phyloP scores from a whole-genome alignment of 2,797 vertebrate species.

The Hozukius guyotensis region DNA sequence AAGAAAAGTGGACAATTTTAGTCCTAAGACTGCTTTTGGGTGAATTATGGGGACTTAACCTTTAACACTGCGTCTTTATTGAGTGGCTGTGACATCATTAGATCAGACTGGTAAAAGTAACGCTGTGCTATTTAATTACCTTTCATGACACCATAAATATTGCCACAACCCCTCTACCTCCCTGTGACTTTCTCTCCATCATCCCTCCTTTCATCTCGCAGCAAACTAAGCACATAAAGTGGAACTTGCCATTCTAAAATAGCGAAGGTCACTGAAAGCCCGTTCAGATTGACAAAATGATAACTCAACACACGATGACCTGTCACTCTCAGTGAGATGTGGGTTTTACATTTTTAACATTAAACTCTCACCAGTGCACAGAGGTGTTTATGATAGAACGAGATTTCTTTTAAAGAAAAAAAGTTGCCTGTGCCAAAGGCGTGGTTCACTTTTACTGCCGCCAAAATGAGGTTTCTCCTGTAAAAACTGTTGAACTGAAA shows the following conservation, averaged over 20 bases:
- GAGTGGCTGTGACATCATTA: slow-evolving; percentile 46
- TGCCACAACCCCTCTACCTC: not conserved
- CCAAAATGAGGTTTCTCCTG: not conserved
- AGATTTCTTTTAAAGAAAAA: not conserved
- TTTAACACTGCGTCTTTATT: slow-evolving; percentile 47
- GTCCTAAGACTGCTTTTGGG: not conserved
- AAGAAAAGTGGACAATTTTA: not conserved
- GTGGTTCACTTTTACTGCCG: not conserved
- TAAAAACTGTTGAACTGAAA: not conserved
- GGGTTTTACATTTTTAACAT: slow-evolving; percentile 33
- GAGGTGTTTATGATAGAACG: not conserved
- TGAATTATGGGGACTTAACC: slow-evolving; percentile 36
- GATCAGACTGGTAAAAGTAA: slow-evolving; percentile 45
- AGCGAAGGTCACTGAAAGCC: slow-evolving; percentile 50
- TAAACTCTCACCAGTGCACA: not conserved
- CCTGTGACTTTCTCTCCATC: not conserved
- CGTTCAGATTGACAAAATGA: slow-evolving; percentile 31
- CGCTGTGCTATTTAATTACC: slow-evolving; percentile 45
- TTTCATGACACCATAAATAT: slow-evolving; percentile 62
- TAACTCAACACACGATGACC: slow-evolving; percentile 26
- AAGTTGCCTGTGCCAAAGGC: not conserved
- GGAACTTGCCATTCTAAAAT: slow-evolving; percentile 21
- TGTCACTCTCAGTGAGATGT: slow-evolving; percentile 20
- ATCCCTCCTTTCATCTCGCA: slow-evolving; percentile 24
- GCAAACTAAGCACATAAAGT: slow-evolving; percentile 28